These are phyloP conservation scores for Potamarius usumacintae DNA, from an alignment of 2,113 vertebrate genomes.

Conservation along the genomic window DNA sequence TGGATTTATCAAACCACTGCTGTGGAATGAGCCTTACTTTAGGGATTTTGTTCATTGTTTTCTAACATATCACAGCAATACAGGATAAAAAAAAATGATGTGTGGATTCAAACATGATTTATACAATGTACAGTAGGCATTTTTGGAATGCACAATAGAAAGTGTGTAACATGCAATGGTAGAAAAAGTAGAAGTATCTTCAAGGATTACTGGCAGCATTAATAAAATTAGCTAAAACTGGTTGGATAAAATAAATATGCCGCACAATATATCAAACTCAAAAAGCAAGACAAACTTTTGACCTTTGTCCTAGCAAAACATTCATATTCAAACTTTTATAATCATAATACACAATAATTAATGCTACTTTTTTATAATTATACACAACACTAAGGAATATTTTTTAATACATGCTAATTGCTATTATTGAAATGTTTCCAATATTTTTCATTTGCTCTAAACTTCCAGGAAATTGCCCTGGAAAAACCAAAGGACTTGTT, in stretches of 20 bases:
- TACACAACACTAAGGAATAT: background rate
- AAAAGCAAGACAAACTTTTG: background rate
- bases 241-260: background rate
- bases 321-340: background rate
- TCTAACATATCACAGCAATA: background rate
- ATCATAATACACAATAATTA: too few species aligned
- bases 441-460: background rate
- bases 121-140: background rate
- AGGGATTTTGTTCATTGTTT: background rate
- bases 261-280: background rate
- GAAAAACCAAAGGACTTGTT: too few species aligned
- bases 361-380: background rate
- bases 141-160: background rate
- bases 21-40: background rate
- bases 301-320: background rate
- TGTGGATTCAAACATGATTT: background rate
- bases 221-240: background rate
- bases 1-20: constrained; percentile 3
- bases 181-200: background rate
- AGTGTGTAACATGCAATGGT: background rate
- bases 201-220: background rate
- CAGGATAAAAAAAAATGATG: background rate
- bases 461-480: too few species aligned
- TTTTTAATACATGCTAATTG: background rate
- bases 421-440: background rate